These are phyloP conservation scores for Caenorhabditis elegans DNA, from an alignment of 1,140 invertebrate genomes.

Conservation along the genomic window WBcel235 BX284606.5:10253001-10253500, in stretches of 20 bases:
- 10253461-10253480: too few relatives aligned
- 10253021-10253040: neutral
- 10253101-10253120: conserved; percentile 9
- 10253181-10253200: conserved; percentile 1
- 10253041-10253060: neutral
- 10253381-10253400: too few relatives aligned
- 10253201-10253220: neutral
- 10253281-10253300: too few relatives aligned
- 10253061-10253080: neutral
- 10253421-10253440: too few relatives aligned
- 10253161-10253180: neutral
- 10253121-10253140: neutral
- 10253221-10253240: neutral
- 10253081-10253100: neutral
- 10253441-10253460: too few relatives aligned
- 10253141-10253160: conserved; percentile 29
- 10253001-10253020: neutral
- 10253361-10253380: too few relatives aligned
- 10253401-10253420: too few relatives aligned
- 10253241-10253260: neutral
- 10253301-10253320: too few relatives aligned
- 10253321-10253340: too few relatives aligned
- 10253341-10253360: too few relatives aligned
- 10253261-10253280: neutral
- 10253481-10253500: too few relatives aligned